Evolutionary conservation across 2,113 vertebrate genomes (phyloP), one percentile per base, ranked within the genome.

Genomic region (Clarias gariepinus): DNA sequence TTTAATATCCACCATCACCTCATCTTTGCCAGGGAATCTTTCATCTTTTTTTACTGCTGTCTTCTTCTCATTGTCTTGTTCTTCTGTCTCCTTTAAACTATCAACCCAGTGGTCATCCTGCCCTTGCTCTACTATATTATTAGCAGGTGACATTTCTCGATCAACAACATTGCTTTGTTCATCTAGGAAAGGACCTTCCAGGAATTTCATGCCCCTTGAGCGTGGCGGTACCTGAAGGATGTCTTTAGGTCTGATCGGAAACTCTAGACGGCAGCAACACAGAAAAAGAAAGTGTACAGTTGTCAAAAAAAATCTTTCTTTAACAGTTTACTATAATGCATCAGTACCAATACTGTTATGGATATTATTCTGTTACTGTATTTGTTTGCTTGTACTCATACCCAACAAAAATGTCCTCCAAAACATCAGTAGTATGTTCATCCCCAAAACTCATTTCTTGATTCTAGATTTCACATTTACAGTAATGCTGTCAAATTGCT

Each of bases 121-220:
- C 41, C 64, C 85, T 41, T 83, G 6, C 19, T 91, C 86, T 64
- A 87, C 80, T 41, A 74, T 4, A 52, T 63, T 19, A 52, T 91
- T 84, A 0, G 33, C 1, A 28, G 84, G 9, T 84, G 90, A 91
- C 86, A 89, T 94, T 89, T 91, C 92, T 52, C 91, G 88, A 74
- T 91, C 90, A 25, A 89, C 89, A 23, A 87, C 87, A 88, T 81
- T 64, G 63, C 74, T 60, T 82, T 87, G 87, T 61, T 58, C n/a
- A 47, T 91, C 90, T 83, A 78, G 33, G 18, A 85, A 13, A 69
- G 41, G 30, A 28, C 23, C 55, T 58, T 77, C 68, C 16, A 66
- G 83, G 41, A 85, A 58, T 58, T 53, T 69, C 19, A 79, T 77
- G 13, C 30, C 79, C 53, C 90, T 92, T 77, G 21, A 68, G 63